Evolutionary conservation across 64 coral and sea anemone species (phyloP), one percentile per base, ranked within the genome.

Genomic region (Montipora foliosa): DNA sequence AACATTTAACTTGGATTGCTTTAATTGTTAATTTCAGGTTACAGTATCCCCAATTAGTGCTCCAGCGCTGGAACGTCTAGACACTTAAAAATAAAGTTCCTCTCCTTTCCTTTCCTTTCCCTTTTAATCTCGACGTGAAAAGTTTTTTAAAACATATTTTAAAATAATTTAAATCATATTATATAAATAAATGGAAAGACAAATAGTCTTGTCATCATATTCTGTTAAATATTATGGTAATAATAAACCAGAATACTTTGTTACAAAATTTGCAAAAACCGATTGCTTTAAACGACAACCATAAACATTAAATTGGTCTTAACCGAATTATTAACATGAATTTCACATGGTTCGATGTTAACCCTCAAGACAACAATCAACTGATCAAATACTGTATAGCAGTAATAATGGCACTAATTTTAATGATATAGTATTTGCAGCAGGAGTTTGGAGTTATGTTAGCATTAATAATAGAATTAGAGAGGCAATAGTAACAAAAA

Each of bases 271-370:
- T 37, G 2, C 19, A 24, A 10, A 22, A 2, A 81, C 51, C 50
- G 2, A 25, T 81, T 8, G n/a, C 3, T 11, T 37, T 60, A 10
- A 22, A 81, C 6, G 25, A 22, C 10, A 81, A 81, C 12, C 2
- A 29, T 3, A 0, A 81, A 3, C 19, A 59, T 0, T 1, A 9
- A 29, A 60, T 81, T 37, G 52, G 51, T 24, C 9, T 81, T 6
- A 60, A 81, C 16, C 9, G 79, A 37, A 12, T 60, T 2, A 61
- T 81, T 1, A 60, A 58, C 11, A 81, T 37, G 79, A 11, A 1
- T 4, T 81, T 81, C 21, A 81, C 79, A 4, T 81, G 79, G 79
- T 29, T 61, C 21, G 60, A 81, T 53, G 4, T 81, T 2, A 81
- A 81, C 60, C 21, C 51, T 24, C 51, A 6, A 19, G 24, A 81